Evolutionary conservation across 2,888 invertebrate genomes (phyloP), one percentile per base, ranked within the genome.

Genomic region (Heliconius charithonia): DNA sequence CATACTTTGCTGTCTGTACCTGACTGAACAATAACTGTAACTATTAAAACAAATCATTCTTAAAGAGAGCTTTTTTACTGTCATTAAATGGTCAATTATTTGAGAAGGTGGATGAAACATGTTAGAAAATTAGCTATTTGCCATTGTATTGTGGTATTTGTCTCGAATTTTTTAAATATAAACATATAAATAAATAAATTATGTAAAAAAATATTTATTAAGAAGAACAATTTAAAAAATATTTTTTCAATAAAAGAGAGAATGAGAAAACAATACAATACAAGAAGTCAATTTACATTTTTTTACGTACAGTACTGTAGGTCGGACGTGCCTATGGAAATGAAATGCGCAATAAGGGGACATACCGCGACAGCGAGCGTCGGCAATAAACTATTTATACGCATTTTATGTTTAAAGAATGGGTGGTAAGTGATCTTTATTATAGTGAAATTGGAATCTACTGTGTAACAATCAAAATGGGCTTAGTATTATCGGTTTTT

Each of bases 341-440:
- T 81, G 76, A 79, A 79, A 79, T 79, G 72, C 72, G 80, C 77
- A 81, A 81, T 81, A 79, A 77, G 62, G 69, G 73, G 72, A 66
- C 59, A 75, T 75, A 67, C 77, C 75, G n/a, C 13, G 59, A 32
- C 76, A 51, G 56, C 45, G 76, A 75, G 71, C 80, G 78, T 56
- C 51, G 71, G 65, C 80, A 78, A 80, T 80, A 80, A 80, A 80
- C 78, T 76, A 78, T 80, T 80, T 77, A 80, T 80, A 77, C 65
- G 75, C 56, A 76, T 69, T 76, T 74, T 66, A 76, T 76, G 76
- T 67, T 67, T 77, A 41, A 72, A 41, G 45, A 77, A 73, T 32
- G 32, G 25, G 45, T 37, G 63, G 59, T 56, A 69, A 25, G 16
- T 56, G 29, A 62, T 16, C 22, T 73, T 73, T 77, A 73, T 73